phyloP scores from a whole-genome alignment of 2,797 vertebrate species.

The Falco peregrinus region DNA sequence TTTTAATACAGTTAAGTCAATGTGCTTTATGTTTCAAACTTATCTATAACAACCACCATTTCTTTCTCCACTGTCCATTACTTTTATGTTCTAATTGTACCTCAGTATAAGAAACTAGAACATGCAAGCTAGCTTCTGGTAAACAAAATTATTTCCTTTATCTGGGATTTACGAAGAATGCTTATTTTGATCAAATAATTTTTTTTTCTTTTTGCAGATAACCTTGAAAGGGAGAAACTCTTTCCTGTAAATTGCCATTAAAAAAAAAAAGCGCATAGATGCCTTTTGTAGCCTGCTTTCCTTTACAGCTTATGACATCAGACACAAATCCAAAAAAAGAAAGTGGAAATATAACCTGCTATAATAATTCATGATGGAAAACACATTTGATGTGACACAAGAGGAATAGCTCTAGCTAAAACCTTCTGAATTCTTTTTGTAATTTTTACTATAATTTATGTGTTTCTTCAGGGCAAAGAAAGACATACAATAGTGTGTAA shows the following conservation, averaged over 20 bases:
- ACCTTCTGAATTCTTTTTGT: background rate
- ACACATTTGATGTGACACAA: background rate
- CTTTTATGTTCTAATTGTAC: background rate
- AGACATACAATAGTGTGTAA: background rate
- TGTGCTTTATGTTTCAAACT: background rate
- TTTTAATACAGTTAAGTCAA: background rate
- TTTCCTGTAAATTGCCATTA: background rate
- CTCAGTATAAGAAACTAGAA: background rate
- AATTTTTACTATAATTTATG: slow-evolving; percentile 13
- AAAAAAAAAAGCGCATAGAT: background rate
- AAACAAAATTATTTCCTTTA: background rate
- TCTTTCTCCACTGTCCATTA: background rate
- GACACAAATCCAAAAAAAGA: background rate
- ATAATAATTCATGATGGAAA: slow-evolving; percentile 12
- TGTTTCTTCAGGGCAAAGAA: slow-evolving; percentile 6
- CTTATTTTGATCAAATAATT: background rate
- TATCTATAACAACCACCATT: background rate
- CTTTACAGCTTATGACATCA: background rate
- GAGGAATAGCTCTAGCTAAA: background rate
- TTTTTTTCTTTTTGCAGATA: background rate
- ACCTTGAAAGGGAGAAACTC: background rate
- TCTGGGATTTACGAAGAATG: background rate
- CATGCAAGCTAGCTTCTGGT: background rate
- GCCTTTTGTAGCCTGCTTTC: background rate
- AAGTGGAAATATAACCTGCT: background rate